Percentiles rank a stretch among this genome's conserved stretches.
These are phyloP conservation scores for Gastrophryne carolinensis DNA, from an alignment of 2,797 vertebrate genomes.

Conservation along the genomic window DNA sequence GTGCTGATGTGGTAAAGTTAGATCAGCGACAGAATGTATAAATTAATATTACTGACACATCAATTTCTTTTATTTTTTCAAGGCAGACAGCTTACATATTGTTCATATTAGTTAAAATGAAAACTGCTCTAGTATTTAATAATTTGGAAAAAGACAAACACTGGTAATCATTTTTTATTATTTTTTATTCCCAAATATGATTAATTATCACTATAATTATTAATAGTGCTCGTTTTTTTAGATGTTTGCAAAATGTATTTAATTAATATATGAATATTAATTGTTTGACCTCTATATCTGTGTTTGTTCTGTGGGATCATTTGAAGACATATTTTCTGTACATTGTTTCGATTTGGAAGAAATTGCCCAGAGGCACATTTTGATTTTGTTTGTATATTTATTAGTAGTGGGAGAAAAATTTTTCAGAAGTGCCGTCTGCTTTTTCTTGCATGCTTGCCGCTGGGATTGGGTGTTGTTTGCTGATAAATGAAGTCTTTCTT, in stretches of 20 bases:
- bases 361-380: not conserved
- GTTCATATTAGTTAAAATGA: slow-evolving; percentile 23
- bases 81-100: slow-evolving; percentile 43
- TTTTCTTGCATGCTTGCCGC: slow-evolving; percentile 47
- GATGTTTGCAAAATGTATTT: no score
- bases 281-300: not conserved
- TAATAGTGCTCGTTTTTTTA: no score
- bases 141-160: not conserved
- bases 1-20: slow-evolving; percentile 58
- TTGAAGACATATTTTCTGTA: not conserved
- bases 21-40: slow-evolving; percentile 47
- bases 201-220: no score
- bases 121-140: not conserved
- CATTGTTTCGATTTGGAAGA: not conserved
- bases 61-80: slow-evolving; percentile 45
- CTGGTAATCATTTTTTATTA: not conserved
- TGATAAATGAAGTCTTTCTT: slow-evolving; percentile 47
- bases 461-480: slow-evolving; percentile 42
- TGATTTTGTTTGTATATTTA: not conserved
- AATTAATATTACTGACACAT: slow-evolving; percentile 45
- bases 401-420: slow-evolving; percentile 54
- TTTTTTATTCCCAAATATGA: no score
- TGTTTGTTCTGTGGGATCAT: not conserved
- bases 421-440: slow-evolving; percentile 31
- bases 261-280: no score